Conservation (phyloP, 2,797 vertebrate species). For the Echiichthys vipera region DNA sequence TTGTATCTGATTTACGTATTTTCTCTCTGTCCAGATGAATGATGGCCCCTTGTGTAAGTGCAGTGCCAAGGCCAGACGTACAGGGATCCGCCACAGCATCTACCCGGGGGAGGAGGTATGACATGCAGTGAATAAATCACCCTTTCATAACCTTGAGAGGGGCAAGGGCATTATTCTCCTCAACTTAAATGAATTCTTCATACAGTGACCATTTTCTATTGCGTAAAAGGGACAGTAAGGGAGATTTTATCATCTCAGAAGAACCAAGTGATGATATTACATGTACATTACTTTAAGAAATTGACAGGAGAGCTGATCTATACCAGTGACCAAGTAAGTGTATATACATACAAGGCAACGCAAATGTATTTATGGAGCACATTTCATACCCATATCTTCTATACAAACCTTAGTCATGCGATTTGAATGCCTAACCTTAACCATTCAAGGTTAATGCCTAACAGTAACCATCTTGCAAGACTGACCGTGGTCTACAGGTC, state of each 20-base stretch:
- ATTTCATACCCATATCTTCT: no score
- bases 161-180: slow-evolving; percentile 57
- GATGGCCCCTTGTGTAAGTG: slow-evolving; percentile 98
- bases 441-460: no score
- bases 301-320: slow-evolving; percentile 11
- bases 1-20: slow-evolving; percentile 58
- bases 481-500: no score
- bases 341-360: no score
- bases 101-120: slow-evolving; percentile 97
- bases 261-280: slow-evolving; percentile 28
- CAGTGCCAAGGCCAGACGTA: slow-evolving; percentile 95
- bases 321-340: slow-evolving; percentile 10
- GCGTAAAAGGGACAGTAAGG: slow-evolving; percentile 23
- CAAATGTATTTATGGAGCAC: no score
- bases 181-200: slow-evolving; percentile 28
- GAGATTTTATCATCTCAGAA: slow-evolving; percentile 28
- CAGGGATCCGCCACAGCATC: slow-evolving; percentile 98
- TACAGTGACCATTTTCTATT: slow-evolving; percentile 17
- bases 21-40: slow-evolving; percentile 91
- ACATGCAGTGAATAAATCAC: slow-evolving; percentile 70
- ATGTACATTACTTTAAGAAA: neutral
- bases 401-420: no score
- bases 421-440: no score
- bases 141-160: slow-evolving; percentile 64
- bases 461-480: no score